Evolutionary conservation across 2,888 invertebrate genomes (phyloP).

Genomic region (Galeruca laticollis): DNA sequence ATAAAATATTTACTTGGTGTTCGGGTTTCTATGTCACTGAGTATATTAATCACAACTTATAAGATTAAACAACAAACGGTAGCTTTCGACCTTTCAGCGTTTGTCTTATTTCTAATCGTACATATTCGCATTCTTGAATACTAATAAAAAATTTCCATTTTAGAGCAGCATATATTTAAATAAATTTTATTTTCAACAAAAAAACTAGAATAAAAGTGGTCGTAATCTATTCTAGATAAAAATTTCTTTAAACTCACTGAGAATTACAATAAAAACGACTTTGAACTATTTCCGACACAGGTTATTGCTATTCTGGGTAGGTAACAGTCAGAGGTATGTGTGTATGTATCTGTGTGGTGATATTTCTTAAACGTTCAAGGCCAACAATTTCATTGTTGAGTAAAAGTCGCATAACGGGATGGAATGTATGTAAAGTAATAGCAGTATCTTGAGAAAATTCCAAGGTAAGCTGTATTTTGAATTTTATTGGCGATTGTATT

Average conservation of each 20-base stretch:
- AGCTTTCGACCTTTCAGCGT: neutral
- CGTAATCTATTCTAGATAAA: neutral
- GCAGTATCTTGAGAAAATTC: conserved; percentile 9
- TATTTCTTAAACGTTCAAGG: conserved; percentile 18
- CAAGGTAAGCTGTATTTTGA: neutral
- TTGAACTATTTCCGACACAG: conserved; percentile 25
- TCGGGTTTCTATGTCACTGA: too few relatives aligned
- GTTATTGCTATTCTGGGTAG: conserved; percentile 17
- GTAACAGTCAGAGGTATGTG: conserved; percentile 9
- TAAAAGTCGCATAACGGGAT: conserved; percentile 22
- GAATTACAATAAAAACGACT: conserved; percentile 16
- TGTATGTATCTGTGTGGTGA: conserved; percentile 3
- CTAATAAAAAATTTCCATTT: conserved; percentile 3
- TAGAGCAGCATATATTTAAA: neutral
- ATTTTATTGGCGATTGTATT: neutral
- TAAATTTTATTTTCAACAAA: neutral
- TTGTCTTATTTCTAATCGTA: neutral
- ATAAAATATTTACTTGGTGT: too few relatives aligned
- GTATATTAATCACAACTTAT: too few relatives aligned
- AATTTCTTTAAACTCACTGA: neutral
- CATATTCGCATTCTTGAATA: neutral
- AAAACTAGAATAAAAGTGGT: neutral
- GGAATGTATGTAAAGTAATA: conserved; percentile 1
- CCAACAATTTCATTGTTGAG: conserved; percentile 23
- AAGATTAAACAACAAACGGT: neutral